Conservation (phyloP, 2,888 invertebrate species). For the Ophioninae sp. region DNA sequence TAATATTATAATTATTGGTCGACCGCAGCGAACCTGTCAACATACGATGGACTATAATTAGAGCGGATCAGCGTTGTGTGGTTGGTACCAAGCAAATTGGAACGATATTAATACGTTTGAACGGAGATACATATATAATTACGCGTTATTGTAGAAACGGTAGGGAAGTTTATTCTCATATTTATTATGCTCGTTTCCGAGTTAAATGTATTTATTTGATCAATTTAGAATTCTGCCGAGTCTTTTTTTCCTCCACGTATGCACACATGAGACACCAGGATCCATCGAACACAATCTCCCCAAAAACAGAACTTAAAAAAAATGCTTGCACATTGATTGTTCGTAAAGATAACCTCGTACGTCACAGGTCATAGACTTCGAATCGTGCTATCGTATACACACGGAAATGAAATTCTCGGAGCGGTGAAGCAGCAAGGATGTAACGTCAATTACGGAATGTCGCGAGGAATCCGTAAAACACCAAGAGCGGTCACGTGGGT, state of each 20-base stretch:
- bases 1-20: too few relatives aligned
- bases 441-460: not conserved
- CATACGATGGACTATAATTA: too few relatives aligned
- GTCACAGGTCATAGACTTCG: not conserved
- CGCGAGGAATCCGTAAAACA: not conserved
- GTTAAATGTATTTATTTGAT: not conserved
- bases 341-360: not conserved
- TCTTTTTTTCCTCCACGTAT: not conserved
- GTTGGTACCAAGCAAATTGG: too few relatives aligned
- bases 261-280: not conserved
- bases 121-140: too few relatives aligned
- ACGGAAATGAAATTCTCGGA: not conserved
- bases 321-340: not conserved
- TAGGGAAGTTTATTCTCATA: not conserved
- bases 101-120: too few relatives aligned
- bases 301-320: not conserved
- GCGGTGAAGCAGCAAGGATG: not conserved
- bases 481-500: conserved; percentile 2
- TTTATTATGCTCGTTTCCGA: not conserved
- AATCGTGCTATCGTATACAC: not conserved
- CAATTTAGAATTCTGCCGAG: not conserved
- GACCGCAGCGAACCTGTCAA: too few relatives aligned
- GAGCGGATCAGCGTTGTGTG: too few relatives aligned
- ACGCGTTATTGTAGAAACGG: not conserved
- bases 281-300: not conserved